Evolutionary conservation across 2,113 vertebrate genomes (phyloP).

Genomic region (Eulemur macaco): DNA sequence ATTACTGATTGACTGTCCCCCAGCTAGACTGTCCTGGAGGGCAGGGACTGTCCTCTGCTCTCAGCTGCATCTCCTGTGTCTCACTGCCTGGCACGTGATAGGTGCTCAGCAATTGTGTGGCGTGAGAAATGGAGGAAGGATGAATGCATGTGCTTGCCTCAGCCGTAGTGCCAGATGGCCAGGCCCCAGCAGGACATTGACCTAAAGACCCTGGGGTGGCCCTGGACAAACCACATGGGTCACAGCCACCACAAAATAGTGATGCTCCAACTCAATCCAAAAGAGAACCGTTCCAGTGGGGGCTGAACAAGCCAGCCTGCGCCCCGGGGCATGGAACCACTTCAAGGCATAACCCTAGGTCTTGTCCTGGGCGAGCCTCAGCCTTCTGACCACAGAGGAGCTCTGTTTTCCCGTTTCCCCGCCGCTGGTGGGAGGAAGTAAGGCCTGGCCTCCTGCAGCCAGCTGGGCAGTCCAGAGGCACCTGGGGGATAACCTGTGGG

Average conservation of each 20-base stretch:
- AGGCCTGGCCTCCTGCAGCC: not conserved
- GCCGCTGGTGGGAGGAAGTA: not conserved
- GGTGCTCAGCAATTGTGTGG: not conserved
- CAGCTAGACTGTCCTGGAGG: not conserved
- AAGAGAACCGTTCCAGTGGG: not conserved
- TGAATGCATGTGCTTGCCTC: not conserved
- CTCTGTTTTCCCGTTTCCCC: not conserved
- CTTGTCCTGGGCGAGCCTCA: not conserved
- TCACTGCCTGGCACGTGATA: fast-evolving
- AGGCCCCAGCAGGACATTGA: not conserved
- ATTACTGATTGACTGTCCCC: not conserved
- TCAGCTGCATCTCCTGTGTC: too few species aligned
- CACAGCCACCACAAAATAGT: not conserved
- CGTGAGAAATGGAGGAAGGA: not conserved
- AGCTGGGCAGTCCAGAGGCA: too few species aligned
- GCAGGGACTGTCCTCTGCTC: not conserved
- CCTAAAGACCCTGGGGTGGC: not conserved
- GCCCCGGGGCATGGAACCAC: fast-evolving
- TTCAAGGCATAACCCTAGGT: not conserved
- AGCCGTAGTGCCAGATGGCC: not conserved
- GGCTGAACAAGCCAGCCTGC: not conserved
- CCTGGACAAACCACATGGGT: not conserved
- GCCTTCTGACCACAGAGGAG: not conserved
- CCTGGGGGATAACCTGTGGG: fast-evolving
- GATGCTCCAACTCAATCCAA: not conserved